Percentiles rank a stretch among this genome's conserved stretches.
These are phyloP conservation scores for Eristalis tenax DNA, from an alignment of 2,888 invertebrate species.

Conservation along the genomic window DNA sequence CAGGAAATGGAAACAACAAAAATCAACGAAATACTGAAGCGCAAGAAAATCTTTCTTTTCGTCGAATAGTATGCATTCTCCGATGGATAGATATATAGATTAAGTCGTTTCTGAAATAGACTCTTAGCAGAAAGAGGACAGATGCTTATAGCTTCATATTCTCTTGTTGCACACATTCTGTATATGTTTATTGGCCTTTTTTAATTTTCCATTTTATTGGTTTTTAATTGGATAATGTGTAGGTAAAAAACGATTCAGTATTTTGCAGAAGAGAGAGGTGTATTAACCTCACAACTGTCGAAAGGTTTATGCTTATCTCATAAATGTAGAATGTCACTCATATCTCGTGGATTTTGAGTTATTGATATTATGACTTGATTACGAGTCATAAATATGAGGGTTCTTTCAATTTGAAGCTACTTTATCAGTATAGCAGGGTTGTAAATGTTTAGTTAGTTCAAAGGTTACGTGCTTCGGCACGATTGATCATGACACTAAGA, in stretches of 20 bases:
- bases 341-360: too few relatives aligned
- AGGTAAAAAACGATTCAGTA: background rate
- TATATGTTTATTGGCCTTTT: background rate
- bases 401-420: background rate
- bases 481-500: background rate
- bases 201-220: background rate
- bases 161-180: background rate
- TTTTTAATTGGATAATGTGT: background rate
- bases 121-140: background rate
- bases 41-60: constrained; percentile 13
- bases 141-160: background rate
- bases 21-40: constrained; percentile 35
- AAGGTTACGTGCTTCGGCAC: background rate
- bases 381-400: background rate
- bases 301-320: background rate
- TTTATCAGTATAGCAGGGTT: background rate
- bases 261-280: background rate
- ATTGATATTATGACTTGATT: background rate
- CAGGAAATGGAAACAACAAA: constrained; percentile 61
- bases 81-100: background rate
- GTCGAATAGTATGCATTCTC: background rate
- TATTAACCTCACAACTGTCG: background rate
- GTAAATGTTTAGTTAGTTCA: background rate
- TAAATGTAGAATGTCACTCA: too few relatives aligned
- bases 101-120: background rate